Evolutionary conservation across 1,140 invertebrate species (phyloP).

Genomic region (Goniozus legneri): DNA sequence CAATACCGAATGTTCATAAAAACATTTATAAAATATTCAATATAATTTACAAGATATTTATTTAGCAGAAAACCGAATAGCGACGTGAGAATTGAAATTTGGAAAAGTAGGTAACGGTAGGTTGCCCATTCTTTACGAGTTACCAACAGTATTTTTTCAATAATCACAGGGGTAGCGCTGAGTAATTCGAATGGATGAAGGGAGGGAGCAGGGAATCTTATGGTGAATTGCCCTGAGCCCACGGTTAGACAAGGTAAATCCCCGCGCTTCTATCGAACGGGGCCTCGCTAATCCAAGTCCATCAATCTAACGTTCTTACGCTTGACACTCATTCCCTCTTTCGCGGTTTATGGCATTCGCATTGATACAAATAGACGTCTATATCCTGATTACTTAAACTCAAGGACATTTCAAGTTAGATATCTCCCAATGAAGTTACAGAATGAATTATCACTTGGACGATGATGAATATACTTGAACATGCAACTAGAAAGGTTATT

Average conservation of each 20-base stretch:
- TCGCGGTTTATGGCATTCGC: constrained; percentile 16
- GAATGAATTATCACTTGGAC: too few relatives aligned
- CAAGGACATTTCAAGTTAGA: too few relatives aligned
- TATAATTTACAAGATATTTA: too few relatives aligned
- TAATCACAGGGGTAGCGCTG: constrained; percentile 14
- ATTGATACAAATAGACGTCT: constrained; percentile 8
- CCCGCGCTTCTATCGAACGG: constrained; percentile 29
- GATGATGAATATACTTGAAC: too few relatives aligned
- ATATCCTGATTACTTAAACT: background rate
- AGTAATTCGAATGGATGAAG: constrained; percentile 18
- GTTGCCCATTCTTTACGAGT: background rate
- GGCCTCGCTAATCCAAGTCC: constrained; percentile 39
- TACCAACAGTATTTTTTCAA: constrained; percentile 17
- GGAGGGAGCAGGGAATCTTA: constrained; percentile 21
- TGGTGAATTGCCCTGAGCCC: constrained; percentile 31
- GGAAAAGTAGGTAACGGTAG: background rate
- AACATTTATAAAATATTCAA: too few relatives aligned
- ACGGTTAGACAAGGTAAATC: constrained; percentile 36
- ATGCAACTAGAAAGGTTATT: too few relatives aligned
- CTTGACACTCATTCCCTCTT: constrained; percentile 6
- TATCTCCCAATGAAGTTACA: too few relatives aligned
- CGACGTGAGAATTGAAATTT: background rate
- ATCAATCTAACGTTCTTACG: constrained; percentile 43
- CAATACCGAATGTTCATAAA: too few relatives aligned
- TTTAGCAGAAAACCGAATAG: too few relatives aligned